A percentile compares a stretch with the other conserved stretches of the same genome.
Evolutionary conservation across 2,797 vertebrate species (phyloP).

Genomic region (Callimico goeldii): DNA sequence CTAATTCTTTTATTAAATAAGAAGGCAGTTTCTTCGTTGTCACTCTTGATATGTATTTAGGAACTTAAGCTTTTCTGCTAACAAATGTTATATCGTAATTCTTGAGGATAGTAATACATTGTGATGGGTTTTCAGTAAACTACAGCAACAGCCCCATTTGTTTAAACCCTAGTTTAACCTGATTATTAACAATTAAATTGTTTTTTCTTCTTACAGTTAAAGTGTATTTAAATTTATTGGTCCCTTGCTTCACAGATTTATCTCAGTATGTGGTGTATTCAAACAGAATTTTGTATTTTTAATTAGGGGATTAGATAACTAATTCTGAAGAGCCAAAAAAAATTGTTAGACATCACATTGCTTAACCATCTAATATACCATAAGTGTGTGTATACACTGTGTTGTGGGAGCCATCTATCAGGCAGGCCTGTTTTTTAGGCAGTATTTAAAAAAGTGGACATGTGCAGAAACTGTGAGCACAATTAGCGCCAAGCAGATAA

Average conservation of each 20-base stretch:
- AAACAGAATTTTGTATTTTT: slow-evolving; percentile 83
- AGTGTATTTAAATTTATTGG: slow-evolving; percentile 80
- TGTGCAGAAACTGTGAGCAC: slow-evolving; percentile 91
- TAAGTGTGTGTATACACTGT: slow-evolving; percentile 77
- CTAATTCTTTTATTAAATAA: not conserved
- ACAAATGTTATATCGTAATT: not conserved
- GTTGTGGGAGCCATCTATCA: slow-evolving; percentile 78
- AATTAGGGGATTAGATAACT: slow-evolving; percentile 83
- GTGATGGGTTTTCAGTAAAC: slow-evolving; percentile 49
- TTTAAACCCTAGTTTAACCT: slow-evolving; percentile 79
- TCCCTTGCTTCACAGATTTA: slow-evolving; percentile 80
- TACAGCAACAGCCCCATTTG: slow-evolving; percentile 58
- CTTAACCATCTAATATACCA: slow-evolving; percentile 74
- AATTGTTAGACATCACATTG: slow-evolving; percentile 67
- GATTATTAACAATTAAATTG: slow-evolving; percentile 80
- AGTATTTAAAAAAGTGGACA: slow-evolving; percentile 86
- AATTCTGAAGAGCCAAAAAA: slow-evolving; percentile 79
- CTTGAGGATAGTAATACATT: not conserved
- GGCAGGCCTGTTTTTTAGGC: slow-evolving; percentile 81
- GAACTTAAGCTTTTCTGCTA: slow-evolving; percentile 12
- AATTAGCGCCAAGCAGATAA: slow-evolving; percentile 95
- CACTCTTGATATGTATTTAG: not conserved
- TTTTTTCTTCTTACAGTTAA: slow-evolving; percentile 77
- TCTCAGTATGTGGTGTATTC: slow-evolving; percentile 81
- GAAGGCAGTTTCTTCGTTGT: not conserved